Evolutionary conservation across 2,888 invertebrate species (phyloP).

Genomic region (Diabrotica balteata): DNA sequence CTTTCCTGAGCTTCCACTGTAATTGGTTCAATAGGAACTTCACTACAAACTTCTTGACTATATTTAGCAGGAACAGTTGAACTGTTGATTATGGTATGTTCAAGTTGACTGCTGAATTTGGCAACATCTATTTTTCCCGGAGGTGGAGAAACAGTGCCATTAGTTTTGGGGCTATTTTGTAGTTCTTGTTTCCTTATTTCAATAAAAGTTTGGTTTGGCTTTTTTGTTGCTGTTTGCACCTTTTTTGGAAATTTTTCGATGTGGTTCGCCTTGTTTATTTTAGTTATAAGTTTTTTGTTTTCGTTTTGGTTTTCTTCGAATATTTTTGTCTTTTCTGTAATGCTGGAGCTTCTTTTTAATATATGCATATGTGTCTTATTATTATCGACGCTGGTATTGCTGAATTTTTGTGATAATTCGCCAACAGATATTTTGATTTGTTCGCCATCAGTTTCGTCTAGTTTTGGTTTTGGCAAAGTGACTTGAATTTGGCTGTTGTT

Average conservation of each 20-base stretch:
- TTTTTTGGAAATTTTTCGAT: constrained; percentile 3
- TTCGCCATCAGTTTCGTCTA: constrained; percentile 15
- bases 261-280: not conserved
- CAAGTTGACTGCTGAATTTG: not conserved
- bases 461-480: constrained; percentile 4
- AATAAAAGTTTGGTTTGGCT: constrained; percentile 5
- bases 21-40: not conserved
- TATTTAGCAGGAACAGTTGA: not conserved
- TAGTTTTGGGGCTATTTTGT: not conserved
- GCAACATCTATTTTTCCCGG: not conserved
- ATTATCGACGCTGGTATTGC: constrained; percentile 21
- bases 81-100: not conserved
- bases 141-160: not conserved
- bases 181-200: constrained; percentile 14
- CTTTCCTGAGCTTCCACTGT: not conserved
- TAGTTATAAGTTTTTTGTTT: not conserved
- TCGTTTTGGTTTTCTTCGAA: constrained; percentile 32
- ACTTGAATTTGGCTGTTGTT: constrained; percentile 5
- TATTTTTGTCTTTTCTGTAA: constrained; percentile 41
- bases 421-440: constrained; percentile 33
- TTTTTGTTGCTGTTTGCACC: not conserved
- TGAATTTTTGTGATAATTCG: constrained; percentile 39
- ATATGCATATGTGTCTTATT: constrained; percentile 5
- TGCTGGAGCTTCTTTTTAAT: constrained; percentile 37
- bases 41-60: not conserved